Evolutionary conservation across 2,888 invertebrate species (phyloP).

Genomic region (Diaprepes abbreviatus): DNA sequence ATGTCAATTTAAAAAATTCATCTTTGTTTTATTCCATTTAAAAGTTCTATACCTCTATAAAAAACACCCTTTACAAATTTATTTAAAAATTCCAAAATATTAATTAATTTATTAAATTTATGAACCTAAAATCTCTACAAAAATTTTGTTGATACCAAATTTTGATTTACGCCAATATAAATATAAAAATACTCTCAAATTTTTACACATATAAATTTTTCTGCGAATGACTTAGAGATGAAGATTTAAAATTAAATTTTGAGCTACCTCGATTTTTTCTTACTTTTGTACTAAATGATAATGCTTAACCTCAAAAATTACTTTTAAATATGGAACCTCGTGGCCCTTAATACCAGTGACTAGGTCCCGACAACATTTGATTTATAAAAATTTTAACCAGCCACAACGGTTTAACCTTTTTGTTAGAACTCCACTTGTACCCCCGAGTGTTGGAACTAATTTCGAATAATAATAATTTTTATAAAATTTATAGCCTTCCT

Average conservation of each 20-base stretch:
- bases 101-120: slow-evolving; percentile 72
- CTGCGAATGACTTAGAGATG: slow-evolving; percentile 46
- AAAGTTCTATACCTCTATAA: too few species aligned
- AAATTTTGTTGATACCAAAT: slow-evolving; percentile 69
- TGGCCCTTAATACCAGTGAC: slow-evolving; percentile 65
- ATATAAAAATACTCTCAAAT: slow-evolving; percentile 70
- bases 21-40: too few species aligned
- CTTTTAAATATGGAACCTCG: slow-evolving; percentile 63
- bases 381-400: slow-evolving; percentile 52
- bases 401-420: slow-evolving; percentile 57
- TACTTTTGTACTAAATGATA: slow-evolving; percentile 66
- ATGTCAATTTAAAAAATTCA: too few species aligned
- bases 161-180: slow-evolving; percentile 71
- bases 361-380: slow-evolving; percentile 64
- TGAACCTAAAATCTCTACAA: slow-evolving; percentile 69
- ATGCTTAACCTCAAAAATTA: slow-evolving; percentile 68
- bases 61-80: too few species aligned
- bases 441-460: slow-evolving; percentile 39
- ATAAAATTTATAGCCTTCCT: slow-evolving; percentile 40
- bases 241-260: slow-evolving; percentile 63
- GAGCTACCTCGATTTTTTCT: slow-evolving; percentile 68
- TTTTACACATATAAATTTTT: slow-evolving; percentile 69
- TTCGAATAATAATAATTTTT: slow-evolving; percentile 24
- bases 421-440: slow-evolving; percentile 58
- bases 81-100: slow-evolving; percentile 78